Percentiles rank a stretch among this genome's conserved stretches.
Conservation (phyloP, 2,888 invertebrate species). For the Cephus runcator region DNA sequence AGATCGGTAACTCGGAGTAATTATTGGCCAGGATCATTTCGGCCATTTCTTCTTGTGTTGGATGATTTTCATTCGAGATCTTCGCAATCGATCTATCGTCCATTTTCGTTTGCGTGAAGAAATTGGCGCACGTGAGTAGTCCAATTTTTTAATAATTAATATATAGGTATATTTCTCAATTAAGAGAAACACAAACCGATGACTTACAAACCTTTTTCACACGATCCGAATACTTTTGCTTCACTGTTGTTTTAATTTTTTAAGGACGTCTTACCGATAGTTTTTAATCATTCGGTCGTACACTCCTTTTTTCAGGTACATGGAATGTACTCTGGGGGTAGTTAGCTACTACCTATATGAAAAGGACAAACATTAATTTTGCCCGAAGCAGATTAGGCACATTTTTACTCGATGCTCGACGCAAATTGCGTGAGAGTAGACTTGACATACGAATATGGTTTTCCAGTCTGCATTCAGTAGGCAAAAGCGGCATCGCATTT, state of each 20-base stretch:
- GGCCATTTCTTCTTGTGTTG: not conserved
- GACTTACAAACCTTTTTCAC: no score
- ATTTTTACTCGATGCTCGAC: no score
- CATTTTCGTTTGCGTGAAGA: not conserved
- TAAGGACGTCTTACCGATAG: not conserved
- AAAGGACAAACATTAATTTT: no score
- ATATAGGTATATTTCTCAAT: not conserved
- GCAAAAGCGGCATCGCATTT: no score
- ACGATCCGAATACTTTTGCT: not conserved
- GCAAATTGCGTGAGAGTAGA: no score
- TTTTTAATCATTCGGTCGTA: not conserved
- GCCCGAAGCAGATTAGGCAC: no score
- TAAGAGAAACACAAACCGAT: no score
- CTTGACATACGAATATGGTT: no score
- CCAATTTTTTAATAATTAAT: not conserved
- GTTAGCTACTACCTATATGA: no score
- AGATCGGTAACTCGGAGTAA: not conserved
- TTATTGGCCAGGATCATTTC: not conserved
- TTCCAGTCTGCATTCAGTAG: no score
- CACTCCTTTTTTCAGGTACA: no score
- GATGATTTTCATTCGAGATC: not conserved
- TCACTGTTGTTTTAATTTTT: not conserved
- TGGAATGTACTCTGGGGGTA: no score
- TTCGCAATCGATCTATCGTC: not conserved
- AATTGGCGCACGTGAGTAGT: not conserved